A percentile compares a stretch with the other conserved stretches of the same genome.
phyloP scores from a whole-genome alignment of 1,140 invertebrate species.

The Drosophila yakuba region DNA sequence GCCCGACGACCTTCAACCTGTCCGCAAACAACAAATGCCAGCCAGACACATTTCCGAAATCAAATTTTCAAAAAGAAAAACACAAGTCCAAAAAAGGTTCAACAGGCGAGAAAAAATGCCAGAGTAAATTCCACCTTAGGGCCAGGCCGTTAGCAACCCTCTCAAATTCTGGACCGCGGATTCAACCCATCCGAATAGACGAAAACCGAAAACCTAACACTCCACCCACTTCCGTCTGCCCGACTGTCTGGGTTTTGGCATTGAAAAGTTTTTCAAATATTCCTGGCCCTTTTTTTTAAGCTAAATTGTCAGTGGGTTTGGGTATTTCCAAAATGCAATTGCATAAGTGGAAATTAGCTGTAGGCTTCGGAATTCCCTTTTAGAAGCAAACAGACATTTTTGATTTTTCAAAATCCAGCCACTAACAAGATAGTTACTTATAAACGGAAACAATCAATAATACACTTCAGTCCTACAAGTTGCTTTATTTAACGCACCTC shows the following conservation, averaged over 20 bases:
- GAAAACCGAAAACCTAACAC: conserved; percentile 11
- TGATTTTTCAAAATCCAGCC: not conserved
- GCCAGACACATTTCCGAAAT: conserved; percentile 73
- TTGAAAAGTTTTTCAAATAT: conserved; percentile 40
- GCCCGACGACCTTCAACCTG: conserved; percentile 51
- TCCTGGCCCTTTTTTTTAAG: conserved; percentile 3
- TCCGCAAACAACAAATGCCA: conserved; percentile 15
- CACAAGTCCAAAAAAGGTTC: conserved; percentile 16
- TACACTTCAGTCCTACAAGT: not conserved
- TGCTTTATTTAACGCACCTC: not conserved
- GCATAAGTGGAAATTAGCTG: conserved; percentile 15
- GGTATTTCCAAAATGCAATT: conserved; percentile 34
- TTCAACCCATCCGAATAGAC: conserved; percentile 37
- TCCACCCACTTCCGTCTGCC: conserved; percentile 34
- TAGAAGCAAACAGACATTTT: too few relatives aligned
- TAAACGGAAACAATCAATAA: not conserved
- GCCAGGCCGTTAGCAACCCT: conserved; percentile 41
- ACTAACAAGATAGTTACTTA: too few relatives aligned
- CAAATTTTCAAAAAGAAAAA: conserved; percentile 69
- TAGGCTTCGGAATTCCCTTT: not conserved
- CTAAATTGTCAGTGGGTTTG: conserved; percentile 21
- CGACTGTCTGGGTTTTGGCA: conserved; percentile 45
- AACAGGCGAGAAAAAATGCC: conserved; percentile 29
- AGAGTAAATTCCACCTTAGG: conserved; percentile 42
- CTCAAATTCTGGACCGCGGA: conserved; percentile 48